Percentiles rank a stretch among this genome's conserved stretches.
phyloP scores from a whole-genome alignment of 2,113 vertebrate species.

The Malurus melanocephalus region DNA sequence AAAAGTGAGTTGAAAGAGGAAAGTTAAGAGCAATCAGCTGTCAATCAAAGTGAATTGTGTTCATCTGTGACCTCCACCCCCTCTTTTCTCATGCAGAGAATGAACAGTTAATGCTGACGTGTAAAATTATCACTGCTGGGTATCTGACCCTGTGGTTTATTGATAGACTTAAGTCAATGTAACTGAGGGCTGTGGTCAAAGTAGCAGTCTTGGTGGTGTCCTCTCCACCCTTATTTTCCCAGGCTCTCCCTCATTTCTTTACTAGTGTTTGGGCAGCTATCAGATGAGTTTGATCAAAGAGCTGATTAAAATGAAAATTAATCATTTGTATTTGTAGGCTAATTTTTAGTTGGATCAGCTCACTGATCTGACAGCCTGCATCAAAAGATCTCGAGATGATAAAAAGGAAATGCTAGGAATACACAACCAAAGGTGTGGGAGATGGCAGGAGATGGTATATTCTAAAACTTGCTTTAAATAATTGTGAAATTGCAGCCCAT shows the following conservation, averaged over 20 bases:
- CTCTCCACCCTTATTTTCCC: slow-evolving; percentile 59
- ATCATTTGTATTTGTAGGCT: slow-evolving; percentile 36
- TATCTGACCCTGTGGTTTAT: slow-evolving; percentile 58
- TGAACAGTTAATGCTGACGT: slow-evolving; percentile 44
- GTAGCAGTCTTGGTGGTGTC: slow-evolving; percentile 25
- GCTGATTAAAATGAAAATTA: slow-evolving; percentile 30
- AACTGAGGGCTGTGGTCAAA: slow-evolving; percentile 35
- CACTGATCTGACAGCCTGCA: not conserved
- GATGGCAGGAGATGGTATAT: not conserved
- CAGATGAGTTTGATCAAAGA: slow-evolving; percentile 7
- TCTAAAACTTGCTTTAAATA: not conserved
- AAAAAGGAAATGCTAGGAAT: slow-evolving; percentile 17
- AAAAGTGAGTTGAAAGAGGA: slow-evolving; percentile 10
- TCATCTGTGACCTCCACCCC: slow-evolving; percentile 60
- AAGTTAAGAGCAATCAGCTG: slow-evolving; percentile 25
- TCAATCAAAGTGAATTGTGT: slow-evolving; percentile 46
- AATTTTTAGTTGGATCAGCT: not conserved
- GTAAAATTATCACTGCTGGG: slow-evolving; percentile 32
- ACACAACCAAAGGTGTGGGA: slow-evolving; percentile 1
- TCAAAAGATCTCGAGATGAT: not conserved
- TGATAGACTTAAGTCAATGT: slow-evolving; percentile 32
- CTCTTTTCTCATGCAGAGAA: slow-evolving; percentile 54
- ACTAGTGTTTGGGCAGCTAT: not conserved
- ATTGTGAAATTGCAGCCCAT: not conserved
- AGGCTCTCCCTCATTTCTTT: slow-evolving; percentile 45